Base-by-base conservation (phyloP, 2,797 vertebrate species). In the Lutjanus argentimaculatus region DNA sequence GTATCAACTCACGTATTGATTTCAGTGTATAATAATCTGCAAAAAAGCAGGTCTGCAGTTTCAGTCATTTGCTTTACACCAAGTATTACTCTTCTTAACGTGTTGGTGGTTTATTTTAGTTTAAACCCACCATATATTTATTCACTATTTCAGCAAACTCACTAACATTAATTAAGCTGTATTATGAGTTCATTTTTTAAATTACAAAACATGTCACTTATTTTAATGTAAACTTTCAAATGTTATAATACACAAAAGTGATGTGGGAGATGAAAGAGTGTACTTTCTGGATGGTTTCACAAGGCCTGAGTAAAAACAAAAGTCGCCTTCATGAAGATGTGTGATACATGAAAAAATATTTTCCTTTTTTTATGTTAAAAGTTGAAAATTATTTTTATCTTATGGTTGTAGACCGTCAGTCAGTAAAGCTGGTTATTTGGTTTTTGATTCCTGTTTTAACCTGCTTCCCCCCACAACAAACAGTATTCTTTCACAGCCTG, bases 131-230 rank as follows among this genome's bases (percentile, higher is more conserved):
- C 2, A 2, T 6, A 71, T 11, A 36, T 40, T 2, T 0, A 51
- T 71, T 72, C 17, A 0, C 48, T 51, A 7, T 51, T 56, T 14
- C 22, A 61, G 8, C 7, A 75, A 56, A 43, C n/a, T 0, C 7
- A 25, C 5, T 0, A n/a, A 15, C 6, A 61, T 53, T 12, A 70
- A 22, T 65, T 12, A 16, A 61, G 52, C 61, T 65, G 22, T 7
- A 43, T 13, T 42, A 15, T 74, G 17, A 59, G 51, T 76, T 46
- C 43, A 45, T 81, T 30, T 40, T 19, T n/a, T n/a, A 8, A 55
- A 43, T 59, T 3, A 36, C 30, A 36, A 36, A 75, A 56, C 19
- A 36, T 40, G 30, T 64, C 36, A 22, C 6, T 53, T 46, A 1
- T 22, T 69, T 65, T 21, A 13, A 13, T 21, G 2, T 30, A 17